Conservation (phyloP, 2,113 vertebrate genomes). For the Misgurnus mizolepis region DNA sequence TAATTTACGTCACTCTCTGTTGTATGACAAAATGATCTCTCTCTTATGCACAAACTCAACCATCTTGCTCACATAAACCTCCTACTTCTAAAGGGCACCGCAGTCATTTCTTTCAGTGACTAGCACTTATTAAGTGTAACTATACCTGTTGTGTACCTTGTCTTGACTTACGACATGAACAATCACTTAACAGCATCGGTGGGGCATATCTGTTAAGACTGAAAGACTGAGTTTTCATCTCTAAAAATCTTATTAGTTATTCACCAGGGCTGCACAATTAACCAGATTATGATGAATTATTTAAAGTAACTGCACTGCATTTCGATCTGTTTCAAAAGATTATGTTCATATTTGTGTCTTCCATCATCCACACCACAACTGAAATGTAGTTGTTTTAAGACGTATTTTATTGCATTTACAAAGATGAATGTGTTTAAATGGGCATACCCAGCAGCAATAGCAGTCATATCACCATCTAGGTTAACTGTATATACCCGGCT, state of each 20-base stretch:
- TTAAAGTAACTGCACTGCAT: no score
- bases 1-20: constrained; percentile 38
- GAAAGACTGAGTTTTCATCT: background rate
- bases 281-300: no score
- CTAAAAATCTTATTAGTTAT: background rate
- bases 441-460: no score
- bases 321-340: no score
- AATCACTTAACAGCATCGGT: background rate
- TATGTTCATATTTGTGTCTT: no score
- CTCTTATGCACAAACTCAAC: background rate
- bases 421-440: no score
- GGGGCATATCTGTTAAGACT: background rate
- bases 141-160: constrained; percentile 14
- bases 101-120: constrained; percentile 3
- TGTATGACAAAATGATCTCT: constrained; percentile 42
- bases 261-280: no score
- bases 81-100: constrained; percentile 9
- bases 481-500: no score
- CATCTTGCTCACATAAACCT: background rate
- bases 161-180: background rate
- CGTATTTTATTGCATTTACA: no score
- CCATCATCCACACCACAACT: no score
- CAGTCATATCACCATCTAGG: no score
- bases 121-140: constrained; percentile 3
- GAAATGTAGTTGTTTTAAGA: no score